Base-by-base conservation (phyloP, 2,113 vertebrate genomes). In the Romanogobio albipinnatus region DNA sequence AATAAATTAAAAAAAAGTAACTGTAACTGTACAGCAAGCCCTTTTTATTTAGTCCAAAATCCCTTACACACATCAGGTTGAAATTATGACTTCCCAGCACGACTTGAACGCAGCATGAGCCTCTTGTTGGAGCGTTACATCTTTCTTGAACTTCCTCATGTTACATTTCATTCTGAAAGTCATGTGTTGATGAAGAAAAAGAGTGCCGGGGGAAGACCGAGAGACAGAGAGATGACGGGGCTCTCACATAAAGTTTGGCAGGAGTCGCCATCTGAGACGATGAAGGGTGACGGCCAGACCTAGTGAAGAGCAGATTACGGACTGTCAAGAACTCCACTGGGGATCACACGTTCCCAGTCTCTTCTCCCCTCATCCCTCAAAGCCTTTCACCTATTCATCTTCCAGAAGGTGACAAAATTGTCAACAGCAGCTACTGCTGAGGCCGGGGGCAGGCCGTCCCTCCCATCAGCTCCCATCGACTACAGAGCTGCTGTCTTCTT, bases 371-470 rank as follows among this genome's bases (percentile, higher is more conserved):
- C 62, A 81, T 81, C 79, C 62, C 62, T 81, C 79, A 81, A 68
- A 53, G 43, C 79, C 79, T 81, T 81, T 81, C 62, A 68, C 79
- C 79, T 81, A 81, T 81, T 81, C 62, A 49, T 81, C 79, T 81
- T 81, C 47, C 61, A 68, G 43, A 81, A 81, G 79, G 59, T 81
- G 79, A 81, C 62, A 81, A 66, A 49, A 81, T 22, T 68, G 61
- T 68, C 62, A 81, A 81, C 26, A 68, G 62, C 61, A 68, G 43
- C 26, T 49, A 68, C 61, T 8, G 61, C 79, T 51, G 45, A 6
- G 79, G 62, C 24, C 5, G 5, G 45, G 58, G 17, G 39, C 33
- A 47, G 39, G 22, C 22, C 13, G 58, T 19, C 75, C 58, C 76
- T 78, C 19, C 76, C 33, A 22, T 36, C 36, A 39, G 56, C n/a